phyloP scores from a whole-genome alignment of 1,140 invertebrate species.

The Drosophila varians region DNA sequence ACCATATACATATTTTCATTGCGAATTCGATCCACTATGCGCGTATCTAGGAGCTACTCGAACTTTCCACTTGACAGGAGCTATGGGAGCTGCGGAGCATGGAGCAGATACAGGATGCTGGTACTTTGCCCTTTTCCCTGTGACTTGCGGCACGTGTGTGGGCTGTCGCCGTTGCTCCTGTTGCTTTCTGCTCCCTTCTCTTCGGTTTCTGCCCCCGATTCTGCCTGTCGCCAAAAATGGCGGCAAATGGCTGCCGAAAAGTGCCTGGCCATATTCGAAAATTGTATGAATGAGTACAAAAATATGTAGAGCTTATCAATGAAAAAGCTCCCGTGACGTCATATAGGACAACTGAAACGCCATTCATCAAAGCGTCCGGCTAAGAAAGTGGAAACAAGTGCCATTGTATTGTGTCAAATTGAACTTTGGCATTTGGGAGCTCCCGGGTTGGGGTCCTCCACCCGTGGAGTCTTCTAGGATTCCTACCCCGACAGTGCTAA shows the following conservation, averaged over 20 bases:
- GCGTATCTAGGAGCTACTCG: neutral
- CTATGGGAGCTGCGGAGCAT: neutral
- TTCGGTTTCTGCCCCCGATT: slow-evolving; percentile 9
- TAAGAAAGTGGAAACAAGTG: neutral
- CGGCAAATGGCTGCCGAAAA: slow-evolving; percentile 33
- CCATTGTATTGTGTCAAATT: slow-evolving; percentile 6
- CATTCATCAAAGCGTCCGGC: slow-evolving; percentile 42
- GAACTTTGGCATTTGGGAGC: slow-evolving; percentile 58
- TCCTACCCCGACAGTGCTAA: slow-evolving; percentile 12
- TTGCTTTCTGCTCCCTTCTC: neutral
- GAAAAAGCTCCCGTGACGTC: slow-evolving; percentile 66
- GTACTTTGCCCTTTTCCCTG: slow-evolving; percentile 67
- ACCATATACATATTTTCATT: neutral
- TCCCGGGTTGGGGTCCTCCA: neutral
- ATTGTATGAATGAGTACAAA: slow-evolving; percentile 53
- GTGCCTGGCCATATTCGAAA: slow-evolving; percentile 1
- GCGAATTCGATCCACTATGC: slow-evolving; percentile 3
- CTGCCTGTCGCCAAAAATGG: slow-evolving; percentile 35
- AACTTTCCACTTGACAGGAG: slow-evolving; percentile 39
- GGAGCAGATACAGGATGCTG: slow-evolving; percentile 23
- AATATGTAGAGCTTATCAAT: slow-evolving; percentile 51
- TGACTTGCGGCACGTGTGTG: slow-evolving; percentile 49
- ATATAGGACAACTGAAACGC: slow-evolving; percentile 6
- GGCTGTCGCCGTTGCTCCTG: slow-evolving; percentile 21
- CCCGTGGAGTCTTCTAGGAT: neutral